A percentile compares a stretch with the other conserved stretches of the same genome.
These are phyloP conservation scores for Sitta carolinensis DNA, from an alignment of 2,797 vertebrate species.

Conservation along the genomic window DNA sequence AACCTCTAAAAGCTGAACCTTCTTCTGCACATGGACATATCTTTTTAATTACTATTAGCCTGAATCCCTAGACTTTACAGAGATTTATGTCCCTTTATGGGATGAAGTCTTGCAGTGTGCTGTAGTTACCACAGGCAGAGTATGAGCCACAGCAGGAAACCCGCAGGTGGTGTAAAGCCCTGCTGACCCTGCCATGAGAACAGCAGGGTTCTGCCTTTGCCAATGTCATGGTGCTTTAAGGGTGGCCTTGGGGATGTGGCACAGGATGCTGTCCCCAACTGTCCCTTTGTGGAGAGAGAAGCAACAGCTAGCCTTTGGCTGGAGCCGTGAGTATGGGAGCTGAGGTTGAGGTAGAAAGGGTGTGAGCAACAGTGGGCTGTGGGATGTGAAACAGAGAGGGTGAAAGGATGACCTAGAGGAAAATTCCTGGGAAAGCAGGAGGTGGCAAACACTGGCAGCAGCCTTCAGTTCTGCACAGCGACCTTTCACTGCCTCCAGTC, in stretches of 20 bases:
- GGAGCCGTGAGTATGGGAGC: rapidly evolving
- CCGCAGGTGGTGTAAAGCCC: not conserved
- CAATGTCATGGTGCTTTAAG: rapidly evolving
- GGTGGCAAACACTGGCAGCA: rapidly evolving
- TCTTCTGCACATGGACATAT: not conserved
- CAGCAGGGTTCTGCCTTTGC: not conserved
- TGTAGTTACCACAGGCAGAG: not conserved
- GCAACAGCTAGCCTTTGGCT: not conserved
- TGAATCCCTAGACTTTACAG: not conserved
- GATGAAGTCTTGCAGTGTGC: not conserved
- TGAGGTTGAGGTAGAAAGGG: not conserved
- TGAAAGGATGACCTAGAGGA: rapidly evolving
- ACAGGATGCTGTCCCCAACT: not conserved
- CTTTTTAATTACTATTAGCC: constrained; percentile 25
- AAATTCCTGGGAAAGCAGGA: not conserved
- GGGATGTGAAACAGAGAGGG: rapidly evolving
- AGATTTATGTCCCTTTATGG: constrained; percentile 3
- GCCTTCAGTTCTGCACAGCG: not conserved
- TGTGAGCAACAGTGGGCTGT: not conserved
- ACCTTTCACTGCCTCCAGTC: not conserved
- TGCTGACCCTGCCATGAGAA: not conserved
- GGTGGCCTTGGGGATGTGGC: not conserved
- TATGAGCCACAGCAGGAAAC: not conserved
- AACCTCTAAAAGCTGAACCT: not conserved
- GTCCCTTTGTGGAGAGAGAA: not conserved